Percentiles rank a stretch among this genome's conserved stretches.
phyloP scores from a whole-genome alignment of 2,113 vertebrate species.

The Jaculus jaculus region DNA sequence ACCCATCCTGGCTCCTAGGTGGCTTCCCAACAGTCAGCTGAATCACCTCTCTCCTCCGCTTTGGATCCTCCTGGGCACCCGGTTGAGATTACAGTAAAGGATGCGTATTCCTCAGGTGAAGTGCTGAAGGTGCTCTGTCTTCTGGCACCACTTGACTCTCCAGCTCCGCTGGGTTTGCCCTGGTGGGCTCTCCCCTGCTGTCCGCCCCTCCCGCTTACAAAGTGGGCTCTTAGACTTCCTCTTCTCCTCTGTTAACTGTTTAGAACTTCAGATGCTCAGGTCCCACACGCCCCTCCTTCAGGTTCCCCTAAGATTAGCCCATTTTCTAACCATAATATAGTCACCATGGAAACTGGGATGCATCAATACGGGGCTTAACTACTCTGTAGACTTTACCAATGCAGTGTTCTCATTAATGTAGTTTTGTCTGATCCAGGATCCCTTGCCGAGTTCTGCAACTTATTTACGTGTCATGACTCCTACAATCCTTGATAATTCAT shows the following conservation, averaged over 20 bases:
- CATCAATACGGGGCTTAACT: rapidly evolving
- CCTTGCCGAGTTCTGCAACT: no score
- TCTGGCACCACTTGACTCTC: background rate
- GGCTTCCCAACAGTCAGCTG: rapidly evolving
- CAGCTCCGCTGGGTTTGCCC: background rate
- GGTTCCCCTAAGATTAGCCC: background rate
- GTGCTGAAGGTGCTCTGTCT: background rate
- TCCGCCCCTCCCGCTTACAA: background rate
- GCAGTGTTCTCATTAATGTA: background rate
- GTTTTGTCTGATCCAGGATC: background rate
- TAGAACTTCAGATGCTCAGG: background rate
- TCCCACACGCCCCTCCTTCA: background rate
- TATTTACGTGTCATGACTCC: background rate
- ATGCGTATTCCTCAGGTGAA: rapidly evolving
- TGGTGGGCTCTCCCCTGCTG: background rate
- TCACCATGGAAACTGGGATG: background rate
- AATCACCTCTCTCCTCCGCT: rapidly evolving
- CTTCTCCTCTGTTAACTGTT: background rate
- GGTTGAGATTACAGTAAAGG: rapidly evolving
- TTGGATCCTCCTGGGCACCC: rapidly evolving
- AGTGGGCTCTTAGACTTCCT: background rate
- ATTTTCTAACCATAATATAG: background rate
- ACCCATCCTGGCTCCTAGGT: background rate
- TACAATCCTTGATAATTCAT: background rate
- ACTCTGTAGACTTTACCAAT: background rate